These are phyloP conservation scores for Connochaetes taurinus DNA, from an alignment of 2,113 vertebrate species.

Conservation along the genomic window DNA sequence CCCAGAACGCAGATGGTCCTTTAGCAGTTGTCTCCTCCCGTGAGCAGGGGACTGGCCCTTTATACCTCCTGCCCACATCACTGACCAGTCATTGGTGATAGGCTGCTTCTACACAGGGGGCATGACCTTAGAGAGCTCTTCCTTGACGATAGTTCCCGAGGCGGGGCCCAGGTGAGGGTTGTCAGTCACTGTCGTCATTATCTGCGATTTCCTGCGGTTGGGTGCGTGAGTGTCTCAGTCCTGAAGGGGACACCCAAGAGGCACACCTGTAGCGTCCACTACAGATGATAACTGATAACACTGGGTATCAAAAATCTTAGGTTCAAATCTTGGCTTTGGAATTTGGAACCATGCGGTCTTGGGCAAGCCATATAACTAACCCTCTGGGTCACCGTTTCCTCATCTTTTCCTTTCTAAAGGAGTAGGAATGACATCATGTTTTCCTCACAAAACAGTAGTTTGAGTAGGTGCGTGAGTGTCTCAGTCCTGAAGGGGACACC, in stretches of 20 bases:
- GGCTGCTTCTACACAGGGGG: neutral
- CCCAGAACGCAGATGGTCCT: neutral
- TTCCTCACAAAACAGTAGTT: neutral
- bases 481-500: neutral
- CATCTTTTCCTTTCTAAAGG: neutral
- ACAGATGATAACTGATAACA: neutral
- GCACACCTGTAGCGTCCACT: rapidly evolving
- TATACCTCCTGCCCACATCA: rapidly evolving
- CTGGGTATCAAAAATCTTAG: neutral
- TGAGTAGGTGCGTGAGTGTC: neutral
- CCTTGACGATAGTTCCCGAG: neutral
- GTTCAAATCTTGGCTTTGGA: neutral
- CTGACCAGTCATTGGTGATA: neutral
- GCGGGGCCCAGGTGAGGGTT: neutral
- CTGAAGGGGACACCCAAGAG: neutral
- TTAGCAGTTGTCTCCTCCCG: neutral
- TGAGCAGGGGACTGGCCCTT: neutral
- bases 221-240: neutral
- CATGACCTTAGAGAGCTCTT: neutral
- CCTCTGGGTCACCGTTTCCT: neutral
- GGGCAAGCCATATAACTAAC: neutral
- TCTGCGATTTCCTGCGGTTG: neutral
- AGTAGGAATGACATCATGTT: neutral
- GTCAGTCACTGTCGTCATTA: neutral
- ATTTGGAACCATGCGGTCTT: neutral